Evolutionary conservation across 2,888 invertebrate species (phyloP).

Genomic region (Allolobophora icterica): DNA sequence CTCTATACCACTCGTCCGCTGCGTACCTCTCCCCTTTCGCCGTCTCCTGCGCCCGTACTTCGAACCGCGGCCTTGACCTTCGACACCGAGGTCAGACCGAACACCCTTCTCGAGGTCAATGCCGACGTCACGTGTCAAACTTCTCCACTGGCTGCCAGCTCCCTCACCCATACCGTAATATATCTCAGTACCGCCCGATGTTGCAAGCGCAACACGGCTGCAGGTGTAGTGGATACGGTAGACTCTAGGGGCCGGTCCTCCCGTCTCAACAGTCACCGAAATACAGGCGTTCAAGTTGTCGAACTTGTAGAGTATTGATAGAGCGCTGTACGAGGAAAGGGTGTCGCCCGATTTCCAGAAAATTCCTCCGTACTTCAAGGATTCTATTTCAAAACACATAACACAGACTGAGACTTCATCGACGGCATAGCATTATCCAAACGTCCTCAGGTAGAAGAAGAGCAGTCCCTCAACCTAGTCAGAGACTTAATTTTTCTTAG

Average conservation of each 20-base stretch:
- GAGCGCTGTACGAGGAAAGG: background rate
- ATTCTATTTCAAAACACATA: background rate
- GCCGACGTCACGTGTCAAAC: conserved; percentile 83
- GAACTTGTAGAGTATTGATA: background rate
- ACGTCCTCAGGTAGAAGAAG: too few species aligned
- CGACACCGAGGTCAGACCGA: conserved; percentile 62
- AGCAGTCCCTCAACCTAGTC: too few species aligned
- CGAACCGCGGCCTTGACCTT: conserved; percentile 43
- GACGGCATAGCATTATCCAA: too few species aligned
- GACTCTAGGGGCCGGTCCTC: conserved; percentile 58
- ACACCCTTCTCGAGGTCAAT: conserved; percentile 88
- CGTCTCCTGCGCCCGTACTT: background rate
- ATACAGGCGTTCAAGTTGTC: conserved; percentile 77
- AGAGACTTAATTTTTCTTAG: too few species aligned
- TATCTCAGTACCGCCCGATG: conserved; percentile 72
- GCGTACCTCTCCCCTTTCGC: background rate
- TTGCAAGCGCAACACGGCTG: conserved; percentile 77
- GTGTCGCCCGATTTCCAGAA: background rate
- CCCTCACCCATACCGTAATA: conserved; percentile 80
- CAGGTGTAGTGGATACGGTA: conserved; percentile 84
- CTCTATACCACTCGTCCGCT: conserved; percentile 41
- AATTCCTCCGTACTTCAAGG: background rate
- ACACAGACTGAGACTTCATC: background rate
- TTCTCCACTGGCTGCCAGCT: conserved; percentile 71
- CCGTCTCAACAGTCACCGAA: conserved; percentile 77